Evolutionary conservation across 2,888 invertebrate genomes (phyloP).

Genomic region (Pyrochroa serraticornis): DNA sequence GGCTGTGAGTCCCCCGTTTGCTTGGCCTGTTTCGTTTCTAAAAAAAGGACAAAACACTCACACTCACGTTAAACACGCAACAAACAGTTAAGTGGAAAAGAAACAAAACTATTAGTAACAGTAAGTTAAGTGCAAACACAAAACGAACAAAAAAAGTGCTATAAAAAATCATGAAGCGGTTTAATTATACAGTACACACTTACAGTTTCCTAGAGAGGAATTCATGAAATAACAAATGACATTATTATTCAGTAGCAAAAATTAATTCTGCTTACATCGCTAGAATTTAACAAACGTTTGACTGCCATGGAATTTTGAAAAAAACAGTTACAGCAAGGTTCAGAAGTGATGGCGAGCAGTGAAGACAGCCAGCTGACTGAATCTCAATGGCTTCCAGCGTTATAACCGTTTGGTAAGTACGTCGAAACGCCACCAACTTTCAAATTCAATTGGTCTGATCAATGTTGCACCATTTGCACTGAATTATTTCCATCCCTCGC

Average conservation of each 20-base stretch:
- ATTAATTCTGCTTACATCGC: no score
- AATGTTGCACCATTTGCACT: no score
- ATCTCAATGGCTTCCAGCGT: no score
- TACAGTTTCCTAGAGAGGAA: slow-evolving; percentile 78
- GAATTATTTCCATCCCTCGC: no score
- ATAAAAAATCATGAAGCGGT: slow-evolving; percentile 31
- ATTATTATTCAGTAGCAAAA: slow-evolving; percentile 4
- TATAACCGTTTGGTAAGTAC: no score
- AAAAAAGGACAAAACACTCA: slow-evolving; percentile 35
- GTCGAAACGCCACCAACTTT: no score
- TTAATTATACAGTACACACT: slow-evolving; percentile 58
- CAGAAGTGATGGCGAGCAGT: no score
- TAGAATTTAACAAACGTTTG: no score
- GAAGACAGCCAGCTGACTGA: no score
- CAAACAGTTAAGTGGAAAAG: slow-evolving; percentile 1
- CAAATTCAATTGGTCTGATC: no score
- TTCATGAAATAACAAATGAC: slow-evolving; percentile 53
- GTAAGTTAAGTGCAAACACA: slow-evolving; percentile 36
- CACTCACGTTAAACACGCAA: not conserved
- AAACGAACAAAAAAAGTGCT: slow-evolving; percentile 32
- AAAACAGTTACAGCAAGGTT: no score
- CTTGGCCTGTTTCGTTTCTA: slow-evolving; percentile 92
- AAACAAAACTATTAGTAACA: slow-evolving; percentile 33
- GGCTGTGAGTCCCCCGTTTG: slow-evolving; percentile 94
- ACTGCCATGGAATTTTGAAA: no score